Evolutionary conservation across 2,888 invertebrate species (phyloP), one percentile per base, ranked within the genome.

Genomic region (Sphecodes monilicornis): DNA sequence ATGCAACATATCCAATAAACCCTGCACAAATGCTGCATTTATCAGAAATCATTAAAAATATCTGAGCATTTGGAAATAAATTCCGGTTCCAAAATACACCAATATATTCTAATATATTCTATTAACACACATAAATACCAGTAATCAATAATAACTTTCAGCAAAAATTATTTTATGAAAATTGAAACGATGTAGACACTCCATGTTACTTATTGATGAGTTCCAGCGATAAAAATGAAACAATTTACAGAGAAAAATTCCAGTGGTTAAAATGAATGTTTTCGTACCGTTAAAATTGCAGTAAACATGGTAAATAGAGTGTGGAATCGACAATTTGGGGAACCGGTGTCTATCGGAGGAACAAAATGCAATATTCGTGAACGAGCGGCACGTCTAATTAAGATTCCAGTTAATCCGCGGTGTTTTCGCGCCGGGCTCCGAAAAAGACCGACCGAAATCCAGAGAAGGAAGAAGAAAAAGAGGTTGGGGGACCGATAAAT

Each of bases 401-500:
- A 57, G 57, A 57, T 57, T 57, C 57, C 57, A 57, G 57, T 57
- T 57, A 57, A 57, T 57, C 26, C 57, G 57, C 57, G 57, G 57
- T 26, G 57, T 57, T 57, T 57, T 57, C 57, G 57, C 57, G 57
- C 26, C 57, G 57, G 22, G 26, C 13, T 2, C 57, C 26, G 57
- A 57, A 57, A 57, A 57, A 26, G 57, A 26, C 57, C 57, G 57
- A 26, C 57, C 57, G 57, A 57, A 57, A 57, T 26, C 57, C 26
- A 26, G 57, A n/a, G 57, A 29, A 18, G 18, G 22, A 29, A 46
- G 46, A 32, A 64, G 46, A 22, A 71, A 76, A 69, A 72, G 36
- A 43, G 1, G 26, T 4, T 26, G 26, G 26, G 26, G 54, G 73
- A 77, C 66, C 82, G 80, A 86, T 89, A 88, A 88, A 87, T 91